These are phyloP conservation scores for Piezodorus guildinii DNA, from an alignment of 1,140 invertebrate species.

Conservation along the genomic window DNA sequence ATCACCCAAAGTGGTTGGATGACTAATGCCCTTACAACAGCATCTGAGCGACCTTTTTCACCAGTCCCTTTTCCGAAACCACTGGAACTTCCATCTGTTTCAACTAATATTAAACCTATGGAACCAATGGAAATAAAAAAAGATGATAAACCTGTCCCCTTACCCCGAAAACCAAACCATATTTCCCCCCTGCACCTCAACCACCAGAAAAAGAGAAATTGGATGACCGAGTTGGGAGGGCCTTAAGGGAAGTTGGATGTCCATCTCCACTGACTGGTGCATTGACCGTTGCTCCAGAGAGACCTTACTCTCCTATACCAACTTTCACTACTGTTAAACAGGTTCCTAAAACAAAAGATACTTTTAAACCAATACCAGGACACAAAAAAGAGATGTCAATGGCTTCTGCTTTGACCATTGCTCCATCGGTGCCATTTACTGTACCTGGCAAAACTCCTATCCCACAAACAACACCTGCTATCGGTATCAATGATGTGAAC, in stretches of 20 bases:
- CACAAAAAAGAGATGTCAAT: constrained; percentile 18
- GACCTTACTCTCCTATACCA: constrained; percentile 40
- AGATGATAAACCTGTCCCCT: not conserved
- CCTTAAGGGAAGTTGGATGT: constrained; percentile 25
- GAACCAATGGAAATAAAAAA: constrained; percentile 1
- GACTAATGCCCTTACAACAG: constrained; percentile 26
- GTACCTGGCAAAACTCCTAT: constrained; percentile 12
- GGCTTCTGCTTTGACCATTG: constrained; percentile 24
- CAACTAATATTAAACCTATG: not conserved
- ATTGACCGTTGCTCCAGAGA: constrained; percentile 51
- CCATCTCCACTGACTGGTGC: constrained; percentile 48
- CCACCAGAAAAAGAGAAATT: constrained; percentile 15
- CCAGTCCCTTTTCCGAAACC: constrained; percentile 24
- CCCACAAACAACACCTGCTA: not conserved
- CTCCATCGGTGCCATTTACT: constrained; percentile 22
- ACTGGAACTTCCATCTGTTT: not conserved
- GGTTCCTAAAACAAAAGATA: constrained; percentile 7
- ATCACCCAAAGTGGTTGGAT: constrained; percentile 22
- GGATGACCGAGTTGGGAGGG: constrained; percentile 11
- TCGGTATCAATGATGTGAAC: not conserved
- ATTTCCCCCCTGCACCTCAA: constrained; percentile 21
- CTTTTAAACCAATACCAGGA: constrained; percentile 9
- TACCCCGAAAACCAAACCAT: constrained; percentile 25
- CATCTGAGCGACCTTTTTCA: constrained; percentile 27
- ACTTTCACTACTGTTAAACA: constrained; percentile 5